These are phyloP conservation scores for Tetragonula carbonaria DNA, from an alignment of 2,888 invertebrate species.

Conservation along the genomic window DNA sequence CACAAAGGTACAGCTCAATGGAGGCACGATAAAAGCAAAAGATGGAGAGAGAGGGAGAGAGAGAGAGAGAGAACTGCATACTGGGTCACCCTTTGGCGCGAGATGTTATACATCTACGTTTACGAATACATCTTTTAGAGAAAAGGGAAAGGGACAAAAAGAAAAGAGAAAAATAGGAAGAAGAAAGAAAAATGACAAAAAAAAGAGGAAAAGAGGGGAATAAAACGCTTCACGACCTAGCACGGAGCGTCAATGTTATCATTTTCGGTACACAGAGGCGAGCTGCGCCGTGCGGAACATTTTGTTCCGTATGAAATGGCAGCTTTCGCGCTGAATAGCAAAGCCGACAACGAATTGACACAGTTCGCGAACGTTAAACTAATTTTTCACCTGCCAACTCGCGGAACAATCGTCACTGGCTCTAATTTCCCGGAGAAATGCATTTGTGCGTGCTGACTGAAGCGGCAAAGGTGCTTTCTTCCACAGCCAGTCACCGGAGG, in stretches of 20 bases:
- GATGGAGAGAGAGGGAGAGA: not conserved
- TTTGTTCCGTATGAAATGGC: conserved; percentile 25
- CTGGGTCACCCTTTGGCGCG: conserved; percentile 53
- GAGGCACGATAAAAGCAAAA: conserved; percentile 13
- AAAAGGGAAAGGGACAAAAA: not conserved
- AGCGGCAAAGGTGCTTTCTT: not conserved
- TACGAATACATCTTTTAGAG: conserved; percentile 33
- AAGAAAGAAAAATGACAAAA: not conserved
- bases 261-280: conserved; percentile 2
- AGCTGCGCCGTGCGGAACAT: conserved; percentile 22
- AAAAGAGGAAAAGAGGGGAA: not conserved
- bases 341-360: conserved; percentile 33
- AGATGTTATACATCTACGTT: conserved; percentile 42
- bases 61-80: conserved; percentile 21
- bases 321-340: conserved; percentile 8
- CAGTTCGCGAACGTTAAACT: conserved; percentile 32
- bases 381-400: conserved; percentile 20
- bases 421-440: conserved; percentile 16
- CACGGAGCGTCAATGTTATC: conserved; percentile 40
- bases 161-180: not conserved
- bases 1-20: conserved; percentile 40
- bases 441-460: conserved; percentile 9
- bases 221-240: conserved; percentile 46
- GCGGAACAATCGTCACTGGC: conserved; percentile 4
- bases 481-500: not conserved